These are phyloP conservation scores for Hucho hucho DNA, from an alignment of 2,113 vertebrate genomes.

Conservation along the genomic window DNA sequence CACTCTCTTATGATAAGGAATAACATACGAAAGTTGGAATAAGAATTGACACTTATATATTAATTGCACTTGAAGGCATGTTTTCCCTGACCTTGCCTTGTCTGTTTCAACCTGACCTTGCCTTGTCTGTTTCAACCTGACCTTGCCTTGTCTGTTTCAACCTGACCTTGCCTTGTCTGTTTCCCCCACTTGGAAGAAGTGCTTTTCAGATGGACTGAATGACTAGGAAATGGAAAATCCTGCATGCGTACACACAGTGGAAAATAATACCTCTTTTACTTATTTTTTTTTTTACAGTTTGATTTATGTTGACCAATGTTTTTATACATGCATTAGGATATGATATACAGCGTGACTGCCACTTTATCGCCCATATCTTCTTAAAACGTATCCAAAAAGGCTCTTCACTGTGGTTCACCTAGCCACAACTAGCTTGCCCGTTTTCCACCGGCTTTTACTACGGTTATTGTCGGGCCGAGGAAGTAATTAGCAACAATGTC, in stretches of 20 bases:
- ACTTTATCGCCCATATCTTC: background rate
- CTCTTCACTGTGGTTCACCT: constrained; percentile 23
- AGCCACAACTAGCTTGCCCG: constrained; percentile 17
- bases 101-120: constrained; percentile 25
- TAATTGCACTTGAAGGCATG: constrained; percentile 31
- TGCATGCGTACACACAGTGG: background rate
- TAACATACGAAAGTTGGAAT: background rate
- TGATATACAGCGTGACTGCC: background rate
- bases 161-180: constrained; percentile 22
- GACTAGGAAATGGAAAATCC: constrained; percentile 21
- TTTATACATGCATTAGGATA: background rate
- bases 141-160: too few species aligned
- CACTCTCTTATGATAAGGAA: background rate
- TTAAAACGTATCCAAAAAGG: background rate
- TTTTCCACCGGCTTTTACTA: constrained; percentile 47
- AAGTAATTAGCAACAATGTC: constrained; percentile 45
- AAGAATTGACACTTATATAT: constrained; percentile 12
- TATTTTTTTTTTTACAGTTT: background rate
- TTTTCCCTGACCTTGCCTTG: constrained; percentile 19
- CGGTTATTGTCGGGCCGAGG: constrained; percentile 35
- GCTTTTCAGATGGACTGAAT: constrained; percentile 20
- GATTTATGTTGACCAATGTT: background rate
- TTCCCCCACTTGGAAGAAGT: constrained; percentile 6
- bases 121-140: constrained; percentile 21
- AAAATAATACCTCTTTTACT: background rate